phyloP scores from a whole-genome alignment of 2,113 vertebrate species.

The Ophiodon elongatus region DNA sequence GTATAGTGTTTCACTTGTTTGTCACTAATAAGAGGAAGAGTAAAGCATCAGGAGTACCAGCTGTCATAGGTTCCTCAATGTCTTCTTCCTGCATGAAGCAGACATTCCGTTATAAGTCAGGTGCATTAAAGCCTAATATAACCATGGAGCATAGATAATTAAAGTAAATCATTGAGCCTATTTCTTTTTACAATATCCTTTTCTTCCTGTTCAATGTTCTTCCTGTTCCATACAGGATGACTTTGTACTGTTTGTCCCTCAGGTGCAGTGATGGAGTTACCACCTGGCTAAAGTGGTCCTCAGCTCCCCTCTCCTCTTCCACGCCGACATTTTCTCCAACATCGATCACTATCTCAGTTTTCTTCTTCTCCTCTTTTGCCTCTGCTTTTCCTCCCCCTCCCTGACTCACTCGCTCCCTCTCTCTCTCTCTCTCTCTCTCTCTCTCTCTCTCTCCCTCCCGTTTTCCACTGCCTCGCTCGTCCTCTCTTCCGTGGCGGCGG shows the following conservation, averaged over 20 bases:
- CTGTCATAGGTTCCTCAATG: not conserved
- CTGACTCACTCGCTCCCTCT: not conserved
- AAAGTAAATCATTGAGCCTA: not conserved
- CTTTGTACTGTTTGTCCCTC: not conserved
- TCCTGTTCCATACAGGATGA: not conserved
- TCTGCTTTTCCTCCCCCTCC: not conserved
- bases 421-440: not conserved
- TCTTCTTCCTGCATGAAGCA: not conserved
- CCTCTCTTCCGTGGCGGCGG: slow-evolving; percentile 80
- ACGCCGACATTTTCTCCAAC: slow-evolving; percentile 5
- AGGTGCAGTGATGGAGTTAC: not conserved
- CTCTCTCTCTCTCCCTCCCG: not conserved
- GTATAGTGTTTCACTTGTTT: no score
- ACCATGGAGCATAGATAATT: not conserved
- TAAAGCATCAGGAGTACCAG: not conserved
- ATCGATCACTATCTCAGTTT: slow-evolving; percentile 19
- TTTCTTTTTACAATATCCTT: not conserved
- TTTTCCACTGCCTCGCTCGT: slow-evolving; percentile 74
- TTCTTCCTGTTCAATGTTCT: not conserved
- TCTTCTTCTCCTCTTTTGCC: slow-evolving; percentile 17
- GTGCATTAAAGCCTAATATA: not conserved
- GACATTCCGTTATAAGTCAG: not conserved
- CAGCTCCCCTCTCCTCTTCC: not conserved
- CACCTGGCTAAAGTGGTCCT: not conserved
- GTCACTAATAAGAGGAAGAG: not conserved